These are phyloP conservation scores for Capricornis sumatraensis DNA, from an alignment of 2,113 vertebrate genomes.

Conservation along the genomic window DNA sequence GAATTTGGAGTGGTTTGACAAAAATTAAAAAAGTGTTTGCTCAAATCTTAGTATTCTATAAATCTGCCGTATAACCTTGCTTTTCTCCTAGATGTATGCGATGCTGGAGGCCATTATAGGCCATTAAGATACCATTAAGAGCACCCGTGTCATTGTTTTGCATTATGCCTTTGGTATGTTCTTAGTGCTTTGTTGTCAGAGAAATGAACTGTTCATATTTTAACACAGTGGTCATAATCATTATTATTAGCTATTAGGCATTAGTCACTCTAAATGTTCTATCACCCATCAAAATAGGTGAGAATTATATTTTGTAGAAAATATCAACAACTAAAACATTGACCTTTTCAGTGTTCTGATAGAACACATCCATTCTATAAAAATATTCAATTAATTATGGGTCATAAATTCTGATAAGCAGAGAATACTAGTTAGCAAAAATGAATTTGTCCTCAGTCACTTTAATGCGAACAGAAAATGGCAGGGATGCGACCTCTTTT, in stretches of 20 bases:
- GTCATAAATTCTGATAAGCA: background rate
- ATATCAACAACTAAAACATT: background rate
- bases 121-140: background rate
- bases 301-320: slow-evolving; percentile 4
- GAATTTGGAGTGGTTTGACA: background rate
- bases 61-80: background rate
- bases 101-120: background rate
- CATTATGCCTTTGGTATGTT: background rate
- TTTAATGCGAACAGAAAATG: slow-evolving; percentile 15
- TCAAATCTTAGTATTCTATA: background rate
- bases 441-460: background rate
- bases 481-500: background rate
- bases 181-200: background rate
- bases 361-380: background rate
- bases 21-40: background rate
- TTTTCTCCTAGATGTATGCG: background rate
- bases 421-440: background rate
- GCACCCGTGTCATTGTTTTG: background rate
- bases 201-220: background rate
- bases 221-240: background rate
- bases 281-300: background rate
- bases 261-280: slow-evolving; percentile 5
- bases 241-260: slow-evolving; percentile 2
- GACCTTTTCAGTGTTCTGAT: background rate
- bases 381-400: background rate